These are phyloP conservation scores for Tricholaema leucomelas DNA, from an alignment of 2,113 vertebrate genomes.

Conservation along the genomic window DNA sequence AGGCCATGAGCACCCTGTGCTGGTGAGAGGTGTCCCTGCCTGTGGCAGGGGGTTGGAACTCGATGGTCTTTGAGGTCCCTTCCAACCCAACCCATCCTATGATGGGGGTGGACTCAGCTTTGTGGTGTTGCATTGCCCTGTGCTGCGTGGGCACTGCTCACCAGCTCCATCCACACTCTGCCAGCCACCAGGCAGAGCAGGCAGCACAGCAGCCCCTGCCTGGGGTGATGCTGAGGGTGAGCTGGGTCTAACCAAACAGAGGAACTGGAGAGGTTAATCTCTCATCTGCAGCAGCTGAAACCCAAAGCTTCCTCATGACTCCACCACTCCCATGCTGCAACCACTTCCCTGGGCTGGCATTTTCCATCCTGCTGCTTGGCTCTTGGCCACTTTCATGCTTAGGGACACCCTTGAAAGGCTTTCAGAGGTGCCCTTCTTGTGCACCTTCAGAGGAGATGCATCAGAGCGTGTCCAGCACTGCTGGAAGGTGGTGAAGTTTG, in stretches of 20 bases:
- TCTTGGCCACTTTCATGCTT: fast-evolving
- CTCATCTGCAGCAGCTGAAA: neutral
- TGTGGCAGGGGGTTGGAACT: too few relatives aligned
- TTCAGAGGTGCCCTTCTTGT: too few relatives aligned
- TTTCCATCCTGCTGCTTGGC: neutral
- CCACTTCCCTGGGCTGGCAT: neutral
- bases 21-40: too few relatives aligned
- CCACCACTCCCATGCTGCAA: neutral
- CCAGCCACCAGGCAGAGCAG: neutral
- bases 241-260: fast-evolving
- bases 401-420: neutral
- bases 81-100: too few relatives aligned
- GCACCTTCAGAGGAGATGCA: too few relatives aligned
- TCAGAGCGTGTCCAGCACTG: fast-evolving
- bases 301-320: neutral
- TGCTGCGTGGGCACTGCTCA: neutral
- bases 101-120: too few relatives aligned
- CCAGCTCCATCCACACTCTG: fast-evolving
- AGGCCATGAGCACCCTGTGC: too few relatives aligned
- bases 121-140: neutral
- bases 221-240: fast-evolving
- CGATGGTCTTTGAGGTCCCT: too few relatives aligned
- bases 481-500: neutral
- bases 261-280: neutral
- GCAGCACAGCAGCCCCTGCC: fast-evolving